phyloP scores from a whole-genome alignment of 2,888 invertebrate species.

The Acrocera orbiculus region DNA sequence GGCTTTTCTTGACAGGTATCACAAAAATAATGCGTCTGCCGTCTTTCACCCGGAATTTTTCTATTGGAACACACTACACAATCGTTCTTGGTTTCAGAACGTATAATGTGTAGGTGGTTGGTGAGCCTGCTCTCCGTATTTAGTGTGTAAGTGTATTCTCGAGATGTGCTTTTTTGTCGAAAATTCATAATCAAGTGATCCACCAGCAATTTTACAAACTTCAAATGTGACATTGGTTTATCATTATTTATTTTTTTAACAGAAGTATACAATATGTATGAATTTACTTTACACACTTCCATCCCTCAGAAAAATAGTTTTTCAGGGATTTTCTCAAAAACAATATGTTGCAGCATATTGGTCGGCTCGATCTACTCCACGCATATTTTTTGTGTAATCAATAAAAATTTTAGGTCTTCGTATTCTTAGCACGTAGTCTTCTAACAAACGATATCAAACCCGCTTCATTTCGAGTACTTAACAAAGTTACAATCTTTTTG shows the following conservation, averaged over 20 bases:
- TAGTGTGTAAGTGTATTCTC: too few relatives aligned
- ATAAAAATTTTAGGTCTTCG: background rate
- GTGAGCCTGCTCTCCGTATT: background rate
- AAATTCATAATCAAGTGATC: too few relatives aligned
- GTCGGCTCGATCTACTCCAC: conserved; percentile 1
- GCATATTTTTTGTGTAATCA: background rate
- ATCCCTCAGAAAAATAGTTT: conserved; percentile 1
- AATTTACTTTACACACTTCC: conserved; percentile 2
- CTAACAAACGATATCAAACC: conserved; percentile 1
- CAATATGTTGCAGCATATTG: conserved; percentile 2
- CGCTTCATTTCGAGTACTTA: conserved; percentile 1
- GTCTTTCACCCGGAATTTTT: background rate
- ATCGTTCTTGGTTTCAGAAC: background rate
- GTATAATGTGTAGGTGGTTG: conserved; percentile 1
- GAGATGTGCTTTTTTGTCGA: too few relatives aligned
- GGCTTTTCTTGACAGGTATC: background rate
- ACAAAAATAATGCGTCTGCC: background rate
- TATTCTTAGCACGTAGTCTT: background rate
- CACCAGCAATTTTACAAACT: background rate
- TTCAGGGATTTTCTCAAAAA: conserved; percentile 2
- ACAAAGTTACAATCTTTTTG: conserved; percentile 3
- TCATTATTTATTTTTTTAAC: background rate
- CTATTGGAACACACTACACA: background rate
- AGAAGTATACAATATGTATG: conserved; percentile 1
- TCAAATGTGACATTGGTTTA: background rate